These are phyloP conservation scores for Scaptomyza reducta DNA, from an alignment of 2,888 invertebrate genomes.

Conservation along the genomic window DNA sequence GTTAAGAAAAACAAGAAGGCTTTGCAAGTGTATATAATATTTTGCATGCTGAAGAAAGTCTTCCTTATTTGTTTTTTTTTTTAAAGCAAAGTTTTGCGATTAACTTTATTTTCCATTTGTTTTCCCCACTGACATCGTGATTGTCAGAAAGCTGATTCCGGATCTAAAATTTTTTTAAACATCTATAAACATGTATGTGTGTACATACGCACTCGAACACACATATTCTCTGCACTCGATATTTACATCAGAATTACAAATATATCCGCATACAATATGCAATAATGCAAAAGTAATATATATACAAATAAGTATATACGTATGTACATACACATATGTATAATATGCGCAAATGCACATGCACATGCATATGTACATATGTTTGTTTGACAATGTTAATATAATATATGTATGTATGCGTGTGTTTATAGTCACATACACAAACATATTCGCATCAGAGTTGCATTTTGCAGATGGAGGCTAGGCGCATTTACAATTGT, in stretches of 20 bases:
- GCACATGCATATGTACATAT: background rate
- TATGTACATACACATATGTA: background rate
- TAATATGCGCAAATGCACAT: too few species aligned
- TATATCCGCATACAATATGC: constrained; percentile 1
- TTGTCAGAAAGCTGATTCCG: too few species aligned
- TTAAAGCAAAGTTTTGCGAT: too few species aligned
- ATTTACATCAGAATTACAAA: constrained; percentile 31
- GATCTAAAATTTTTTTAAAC: background rate
- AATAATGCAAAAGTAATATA: background rate
- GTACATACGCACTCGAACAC: background rate
- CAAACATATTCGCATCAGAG: background rate
- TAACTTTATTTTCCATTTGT: too few species aligned
- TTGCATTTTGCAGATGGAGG: background rate
- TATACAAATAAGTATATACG: background rate
- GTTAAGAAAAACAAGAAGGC: too few species aligned
- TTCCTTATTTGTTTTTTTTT: too few species aligned
- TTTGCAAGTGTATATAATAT: too few species aligned
- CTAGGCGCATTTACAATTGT: background rate
- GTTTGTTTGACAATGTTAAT: too few species aligned
- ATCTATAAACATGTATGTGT: background rate
- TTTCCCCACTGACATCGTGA: too few species aligned
- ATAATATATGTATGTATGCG: background rate
- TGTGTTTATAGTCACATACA: background rate
- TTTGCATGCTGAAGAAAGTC: too few species aligned
- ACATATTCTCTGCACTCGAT: background rate